phyloP scores from a whole-genome alignment of 2,888 invertebrate species.

The Drosophila hamatofila region DNA sequence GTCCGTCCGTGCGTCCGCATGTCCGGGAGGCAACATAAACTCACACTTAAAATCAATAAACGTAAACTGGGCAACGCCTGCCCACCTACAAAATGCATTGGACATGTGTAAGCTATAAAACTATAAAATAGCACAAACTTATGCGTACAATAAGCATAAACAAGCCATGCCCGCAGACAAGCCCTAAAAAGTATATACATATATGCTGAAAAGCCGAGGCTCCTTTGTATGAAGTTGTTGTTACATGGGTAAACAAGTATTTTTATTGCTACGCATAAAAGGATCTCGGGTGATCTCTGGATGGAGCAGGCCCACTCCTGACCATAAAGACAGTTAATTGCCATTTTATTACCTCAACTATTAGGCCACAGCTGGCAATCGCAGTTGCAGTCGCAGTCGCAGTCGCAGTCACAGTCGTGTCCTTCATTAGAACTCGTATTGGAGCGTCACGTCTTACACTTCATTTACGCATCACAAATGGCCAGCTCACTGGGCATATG shows the following conservation, averaged over 20 bases:
- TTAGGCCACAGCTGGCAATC: constrained; percentile 51
- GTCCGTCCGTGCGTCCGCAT: constrained; percentile 10
- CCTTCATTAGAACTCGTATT: constrained; percentile 62
- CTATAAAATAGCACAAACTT: constrained; percentile 77
- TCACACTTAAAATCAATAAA: constrained; percentile 80
- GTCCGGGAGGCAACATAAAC: constrained; percentile 60
- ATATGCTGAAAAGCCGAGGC: constrained; percentile 35
- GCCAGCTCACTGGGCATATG: constrained; percentile 46
- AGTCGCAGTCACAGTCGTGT: constrained; percentile 30
- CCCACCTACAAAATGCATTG: constrained; percentile 56
- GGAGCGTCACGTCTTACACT: constrained; percentile 31
- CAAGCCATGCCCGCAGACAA: constrained; percentile 39
- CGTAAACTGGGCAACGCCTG: constrained; percentile 68
- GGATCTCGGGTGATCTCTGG: constrained; percentile 64
- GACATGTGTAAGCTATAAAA: constrained; percentile 68
- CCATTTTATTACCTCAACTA: constrained; percentile 79
- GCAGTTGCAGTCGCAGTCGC: constrained; percentile 22
- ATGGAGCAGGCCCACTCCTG: constrained; percentile 48
- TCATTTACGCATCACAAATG: constrained; percentile 65
- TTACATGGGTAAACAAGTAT: constrained; percentile 78
- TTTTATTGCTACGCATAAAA: constrained; percentile 76
- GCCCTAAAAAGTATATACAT: constrained; percentile 35
- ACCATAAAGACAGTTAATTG: constrained; percentile 77
- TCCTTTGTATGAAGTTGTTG: constrained; percentile 71
- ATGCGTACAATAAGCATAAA: constrained; percentile 74